These are phyloP conservation scores for Thryonomys swinderianus DNA, from an alignment of 2,113 vertebrate genomes.

Conservation along the genomic window DNA sequence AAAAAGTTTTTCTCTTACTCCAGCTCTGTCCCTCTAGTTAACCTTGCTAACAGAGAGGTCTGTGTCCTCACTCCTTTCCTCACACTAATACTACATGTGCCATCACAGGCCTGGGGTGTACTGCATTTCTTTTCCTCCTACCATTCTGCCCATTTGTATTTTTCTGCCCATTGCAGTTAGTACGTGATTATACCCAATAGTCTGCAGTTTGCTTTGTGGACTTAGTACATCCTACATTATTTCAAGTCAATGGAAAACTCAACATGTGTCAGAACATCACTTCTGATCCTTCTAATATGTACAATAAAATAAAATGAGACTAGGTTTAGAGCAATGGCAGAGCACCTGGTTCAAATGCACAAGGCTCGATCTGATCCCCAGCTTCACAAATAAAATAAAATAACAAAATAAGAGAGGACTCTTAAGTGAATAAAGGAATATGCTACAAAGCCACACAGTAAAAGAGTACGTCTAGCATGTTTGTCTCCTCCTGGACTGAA, in stretches of 20 bases:
- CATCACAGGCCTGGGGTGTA: neutral
- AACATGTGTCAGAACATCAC: neutral
- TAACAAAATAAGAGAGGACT: neutral
- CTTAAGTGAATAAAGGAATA: neutral
- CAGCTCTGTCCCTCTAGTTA: neutral
- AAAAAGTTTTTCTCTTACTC: neutral
- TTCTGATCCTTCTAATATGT: neutral
- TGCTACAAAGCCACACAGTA: neutral
- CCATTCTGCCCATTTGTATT: neutral
- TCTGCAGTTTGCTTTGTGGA: neutral
- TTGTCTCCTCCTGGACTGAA: neutral
- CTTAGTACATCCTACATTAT: neutral
- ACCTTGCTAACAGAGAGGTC: neutral
- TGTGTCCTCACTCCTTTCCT: neutral
- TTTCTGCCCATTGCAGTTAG: neutral
- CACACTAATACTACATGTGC: neutral
- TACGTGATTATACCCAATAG: neutral
- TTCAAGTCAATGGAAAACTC: neutral
- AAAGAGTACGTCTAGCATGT: neutral
- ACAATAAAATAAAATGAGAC: neutral
- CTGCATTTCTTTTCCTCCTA: neutral
- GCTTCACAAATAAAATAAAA: neutral
- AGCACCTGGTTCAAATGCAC: neutral
- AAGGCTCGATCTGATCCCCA: neutral
- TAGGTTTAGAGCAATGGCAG: neutral